phyloP scores from a whole-genome alignment of 2,797 vertebrate genomes.

The Hybognathus amarus region DNA sequence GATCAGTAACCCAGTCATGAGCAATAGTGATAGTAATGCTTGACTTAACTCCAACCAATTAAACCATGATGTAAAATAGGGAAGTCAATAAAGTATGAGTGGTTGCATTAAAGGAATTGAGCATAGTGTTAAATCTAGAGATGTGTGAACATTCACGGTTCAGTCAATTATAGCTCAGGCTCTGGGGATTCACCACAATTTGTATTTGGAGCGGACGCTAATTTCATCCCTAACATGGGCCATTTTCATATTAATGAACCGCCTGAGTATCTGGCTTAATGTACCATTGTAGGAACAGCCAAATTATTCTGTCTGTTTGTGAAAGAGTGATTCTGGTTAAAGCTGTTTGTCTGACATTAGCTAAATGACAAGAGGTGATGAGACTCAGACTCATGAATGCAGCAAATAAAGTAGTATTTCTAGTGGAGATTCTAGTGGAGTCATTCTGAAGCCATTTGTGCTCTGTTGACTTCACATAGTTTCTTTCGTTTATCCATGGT shows the following conservation, averaged over 20 bases:
- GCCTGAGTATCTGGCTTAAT: slow-evolving; percentile 70
- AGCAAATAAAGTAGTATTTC: neutral
- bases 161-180: slow-evolving; percentile 56
- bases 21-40: neutral
- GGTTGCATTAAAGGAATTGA: neutral
- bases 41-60: neutral
- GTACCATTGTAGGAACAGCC: slow-evolving; percentile 66
- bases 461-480: too few species aligned
- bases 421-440: neutral
- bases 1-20: neutral
- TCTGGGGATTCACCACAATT: slow-evolving; percentile 44
- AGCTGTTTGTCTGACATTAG: neutral
- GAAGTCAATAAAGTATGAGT: neutral
- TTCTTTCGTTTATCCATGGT: neutral
- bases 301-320: slow-evolving; percentile 42
- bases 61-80: neutral
- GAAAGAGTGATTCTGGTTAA: slow-evolving; percentile 7
- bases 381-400: neutral
- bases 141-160: slow-evolving; percentile 56
- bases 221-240: slow-evolving; percentile 55
- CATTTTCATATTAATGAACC: slow-evolving; percentile 75
- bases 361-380: neutral
- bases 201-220: slow-evolving; percentile 54
- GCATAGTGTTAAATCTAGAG: slow-evolving; percentile 47
- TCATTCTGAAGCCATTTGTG: too few species aligned